These are phyloP conservation scores for Centropus unirufus DNA, from an alignment of 2,113 vertebrate species.

Conservation along the genomic window DNA sequence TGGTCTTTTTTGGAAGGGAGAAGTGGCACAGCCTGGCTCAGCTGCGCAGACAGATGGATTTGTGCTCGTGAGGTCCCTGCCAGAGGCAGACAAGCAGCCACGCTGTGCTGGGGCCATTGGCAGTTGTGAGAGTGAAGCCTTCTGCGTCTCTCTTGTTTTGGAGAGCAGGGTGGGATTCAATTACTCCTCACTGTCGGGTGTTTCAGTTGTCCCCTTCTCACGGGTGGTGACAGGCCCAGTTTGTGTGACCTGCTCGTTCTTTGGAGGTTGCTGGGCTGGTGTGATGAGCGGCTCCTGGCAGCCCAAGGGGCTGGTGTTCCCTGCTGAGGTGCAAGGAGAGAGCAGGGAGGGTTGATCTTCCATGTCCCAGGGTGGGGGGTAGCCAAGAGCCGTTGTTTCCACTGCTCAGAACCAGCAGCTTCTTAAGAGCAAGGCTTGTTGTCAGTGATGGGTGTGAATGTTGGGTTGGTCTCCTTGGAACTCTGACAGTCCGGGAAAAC, in stretches of 20 bases:
- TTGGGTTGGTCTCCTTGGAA: neutral
- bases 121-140: neutral
- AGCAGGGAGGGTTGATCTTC: neutral
- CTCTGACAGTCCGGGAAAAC: neutral
- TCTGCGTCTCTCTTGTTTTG: neutral
- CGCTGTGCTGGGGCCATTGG: neutral
- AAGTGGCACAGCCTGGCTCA: neutral
- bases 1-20: neutral
- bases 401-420: neutral
- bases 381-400: neutral
- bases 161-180: neutral
- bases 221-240: neutral
- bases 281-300: neutral
- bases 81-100: conserved; percentile 3
- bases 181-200: neutral
- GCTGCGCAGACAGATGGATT: neutral
- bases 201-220: neutral
- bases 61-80: conserved; percentile 17
- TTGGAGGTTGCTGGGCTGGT: neutral
- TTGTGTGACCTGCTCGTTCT: neutral
- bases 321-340: neutral
- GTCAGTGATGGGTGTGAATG: too few relatives aligned
- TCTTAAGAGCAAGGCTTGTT: neutral
- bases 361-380: neutral
- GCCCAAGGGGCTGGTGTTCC: neutral